phyloP scores from a whole-genome alignment of 1,140 invertebrate species.

The Elymnias hypermnestra region DNA sequence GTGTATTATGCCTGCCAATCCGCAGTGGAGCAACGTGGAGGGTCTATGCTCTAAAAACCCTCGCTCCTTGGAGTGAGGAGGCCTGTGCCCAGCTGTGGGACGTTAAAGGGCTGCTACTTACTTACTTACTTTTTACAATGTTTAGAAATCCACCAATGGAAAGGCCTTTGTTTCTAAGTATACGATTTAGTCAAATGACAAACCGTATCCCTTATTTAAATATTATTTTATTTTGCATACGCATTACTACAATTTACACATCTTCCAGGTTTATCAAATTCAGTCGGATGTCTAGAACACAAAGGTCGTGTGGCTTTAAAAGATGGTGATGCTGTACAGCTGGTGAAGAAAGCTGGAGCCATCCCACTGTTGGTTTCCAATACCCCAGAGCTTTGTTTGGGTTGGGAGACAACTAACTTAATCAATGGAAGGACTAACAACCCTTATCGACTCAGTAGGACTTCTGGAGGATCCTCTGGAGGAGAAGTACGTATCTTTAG shows the following conservation, averaged over 20 bases:
- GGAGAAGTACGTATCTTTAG: slow-evolving; percentile 78
- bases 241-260: neutral
- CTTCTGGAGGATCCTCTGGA: slow-evolving; percentile 86
- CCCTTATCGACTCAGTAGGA: slow-evolving; percentile 83
- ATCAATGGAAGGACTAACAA: slow-evolving; percentile 83
- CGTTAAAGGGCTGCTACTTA: too few relatives aligned
- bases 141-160: too few relatives aligned
- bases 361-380: slow-evolving; percentile 89
- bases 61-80: too few relatives aligned
- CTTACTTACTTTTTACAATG: too few relatives aligned
- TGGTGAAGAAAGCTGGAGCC: slow-evolving; percentile 82
- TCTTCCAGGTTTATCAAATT: slow-evolving; percentile 78
- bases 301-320: slow-evolving; percentile 75
- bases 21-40: too few relatives aligned
- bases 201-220: too few relatives aligned
- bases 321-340: slow-evolving; percentile 80
- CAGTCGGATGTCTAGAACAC: slow-evolving; percentile 79
- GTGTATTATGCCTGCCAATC: too few relatives aligned
- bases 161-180: too few relatives aligned
- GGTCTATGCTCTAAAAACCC: too few relatives aligned
- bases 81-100: too few relatives aligned
- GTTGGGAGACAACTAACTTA: slow-evolving; percentile 82
- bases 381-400: slow-evolving; percentile 86
- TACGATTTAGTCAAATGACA: too few relatives aligned
- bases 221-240: too few relatives aligned